These are phyloP conservation scores for Zygogramma bicolorata DNA, from an alignment of 2,888 invertebrate genomes.

Conservation along the genomic window DNA sequence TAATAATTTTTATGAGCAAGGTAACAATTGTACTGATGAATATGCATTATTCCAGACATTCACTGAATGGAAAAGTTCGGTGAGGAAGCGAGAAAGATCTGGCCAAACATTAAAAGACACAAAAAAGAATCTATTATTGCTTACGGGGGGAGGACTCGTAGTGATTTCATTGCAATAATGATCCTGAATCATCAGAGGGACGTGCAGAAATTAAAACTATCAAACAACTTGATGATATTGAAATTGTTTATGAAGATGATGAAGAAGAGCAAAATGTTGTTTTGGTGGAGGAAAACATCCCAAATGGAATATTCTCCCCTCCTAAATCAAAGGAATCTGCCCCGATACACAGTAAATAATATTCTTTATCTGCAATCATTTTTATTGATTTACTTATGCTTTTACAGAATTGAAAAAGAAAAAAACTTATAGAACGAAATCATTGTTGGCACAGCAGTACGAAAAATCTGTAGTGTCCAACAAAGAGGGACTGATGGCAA, in stretches of 20 bases:
- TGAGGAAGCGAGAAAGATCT: background rate
- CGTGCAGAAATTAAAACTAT: background rate
- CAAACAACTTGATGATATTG: background rate
- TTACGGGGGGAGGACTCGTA: constrained; percentile 4
- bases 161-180: background rate
- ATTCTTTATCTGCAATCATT: background rate
- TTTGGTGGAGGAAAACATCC: background rate
- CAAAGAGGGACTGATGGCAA: background rate
- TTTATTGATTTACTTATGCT: background rate
- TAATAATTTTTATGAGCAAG: background rate
- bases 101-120: constrained; percentile 11
- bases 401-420: background rate
- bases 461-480: background rate
- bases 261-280: background rate
- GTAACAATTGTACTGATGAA: background rate
- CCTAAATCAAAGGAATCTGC: background rate
- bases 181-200: background rate
- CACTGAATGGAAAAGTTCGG: constrained; percentile 7
- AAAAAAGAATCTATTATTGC: background rate
- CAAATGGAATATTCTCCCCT: too few species aligned
- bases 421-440: background rate
- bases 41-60: background rate
- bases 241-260: constrained; percentile 2
- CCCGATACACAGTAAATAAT: background rate
- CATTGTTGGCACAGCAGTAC: background rate